Evolutionary conservation across 2,113 vertebrate species (phyloP).

Genomic region (Oreotrochilus melanogaster): DNA sequence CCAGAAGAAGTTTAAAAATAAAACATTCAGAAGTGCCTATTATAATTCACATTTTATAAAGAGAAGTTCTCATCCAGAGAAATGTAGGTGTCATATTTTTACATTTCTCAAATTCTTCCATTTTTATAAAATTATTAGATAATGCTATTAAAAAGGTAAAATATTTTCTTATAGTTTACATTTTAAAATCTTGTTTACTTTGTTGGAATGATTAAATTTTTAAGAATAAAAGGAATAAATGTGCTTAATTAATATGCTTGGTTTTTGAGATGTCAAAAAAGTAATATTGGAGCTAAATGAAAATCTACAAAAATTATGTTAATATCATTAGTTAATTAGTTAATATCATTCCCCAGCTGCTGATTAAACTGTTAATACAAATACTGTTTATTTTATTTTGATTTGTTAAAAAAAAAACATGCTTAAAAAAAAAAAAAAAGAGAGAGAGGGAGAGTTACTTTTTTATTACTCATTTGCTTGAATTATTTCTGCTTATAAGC

Average conservation of each 20-base stretch:
- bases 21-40: background rate
- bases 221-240: background rate
- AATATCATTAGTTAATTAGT: background rate
- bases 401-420: background rate
- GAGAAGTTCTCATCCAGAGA: background rate
- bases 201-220: background rate
- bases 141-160: accelerated
- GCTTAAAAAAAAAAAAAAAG: background rate
- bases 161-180: background rate
- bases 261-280: background rate
- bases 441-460: too few species aligned
- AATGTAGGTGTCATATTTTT: background rate
- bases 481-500: background rate
- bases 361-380: background rate
- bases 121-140: background rate
- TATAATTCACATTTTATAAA: background rate
- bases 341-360: background rate
- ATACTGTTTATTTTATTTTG: background rate
- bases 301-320: background rate
- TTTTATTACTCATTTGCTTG: background rate
- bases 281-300: background rate
- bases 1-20: background rate
- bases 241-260: background rate
- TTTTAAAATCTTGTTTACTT: background rate
- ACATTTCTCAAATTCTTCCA: background rate